Evolutionary conservation across 2,888 invertebrate genomes (phyloP).

Genomic region (Mycalesis mineus): DNA sequence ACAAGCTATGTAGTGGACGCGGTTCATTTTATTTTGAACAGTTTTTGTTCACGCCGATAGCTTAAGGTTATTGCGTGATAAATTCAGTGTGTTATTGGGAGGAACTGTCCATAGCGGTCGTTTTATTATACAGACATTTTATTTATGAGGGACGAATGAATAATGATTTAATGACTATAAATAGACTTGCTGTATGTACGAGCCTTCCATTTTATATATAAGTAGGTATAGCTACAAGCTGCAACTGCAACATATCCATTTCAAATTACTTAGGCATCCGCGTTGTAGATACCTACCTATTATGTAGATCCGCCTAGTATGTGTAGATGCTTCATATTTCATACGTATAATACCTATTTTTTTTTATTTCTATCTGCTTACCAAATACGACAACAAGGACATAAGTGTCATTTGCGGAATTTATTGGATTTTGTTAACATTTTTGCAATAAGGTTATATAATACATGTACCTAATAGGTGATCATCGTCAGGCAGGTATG

Average conservation of each 20-base stretch:
- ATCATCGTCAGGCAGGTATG: neutral
- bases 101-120: conserved; percentile 1
- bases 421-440: conserved; percentile 1
- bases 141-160: conserved; percentile 7
- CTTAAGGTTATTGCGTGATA: conserved; percentile 25
- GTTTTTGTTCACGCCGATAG: conserved; percentile 18
- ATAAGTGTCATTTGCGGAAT: neutral
- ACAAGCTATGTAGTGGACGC: conserved; percentile 22
- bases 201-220: neutral
- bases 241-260: no score
- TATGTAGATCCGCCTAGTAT: no score
- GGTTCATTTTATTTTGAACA: conserved; percentile 22
- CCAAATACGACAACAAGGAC: neutral
- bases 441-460: neutral
- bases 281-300: no score
- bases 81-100: neutral
- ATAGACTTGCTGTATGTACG: neutral
- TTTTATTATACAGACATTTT: conserved; percentile 10
- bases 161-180: conserved; percentile 2
- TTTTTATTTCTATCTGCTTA: neutral
- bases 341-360: no score
- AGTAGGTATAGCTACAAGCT: no score
- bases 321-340: no score
- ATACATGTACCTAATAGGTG: neutral
- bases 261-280: no score